Conservation (phyloP, 2,113 vertebrate genomes). For the Thryonomys swinderianus region DNA sequence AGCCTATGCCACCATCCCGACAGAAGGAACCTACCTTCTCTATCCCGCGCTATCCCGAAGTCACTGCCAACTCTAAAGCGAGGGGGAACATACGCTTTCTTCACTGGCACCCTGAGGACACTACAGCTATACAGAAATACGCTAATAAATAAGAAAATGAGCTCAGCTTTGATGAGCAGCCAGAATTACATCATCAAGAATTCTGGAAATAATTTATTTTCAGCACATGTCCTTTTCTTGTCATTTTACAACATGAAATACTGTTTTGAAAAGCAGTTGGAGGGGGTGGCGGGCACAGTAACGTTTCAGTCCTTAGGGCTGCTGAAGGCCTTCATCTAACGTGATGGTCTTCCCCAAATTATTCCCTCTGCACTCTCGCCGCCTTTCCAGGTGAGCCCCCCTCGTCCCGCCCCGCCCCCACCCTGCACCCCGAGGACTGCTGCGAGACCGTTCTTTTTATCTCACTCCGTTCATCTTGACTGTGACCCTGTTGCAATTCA, state of each 20-base stretch:
- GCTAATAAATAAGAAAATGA: not conserved
- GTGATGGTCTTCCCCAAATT: not conserved
- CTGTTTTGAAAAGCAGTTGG: not conserved
- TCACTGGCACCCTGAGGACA: not conserved
- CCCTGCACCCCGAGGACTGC: not conserved
- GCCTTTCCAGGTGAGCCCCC: not conserved
- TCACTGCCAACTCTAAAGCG: not conserved
- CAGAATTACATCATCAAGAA: not conserved
- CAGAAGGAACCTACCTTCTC: not conserved
- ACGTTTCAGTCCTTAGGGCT: not conserved
- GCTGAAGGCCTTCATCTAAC: not conserved
- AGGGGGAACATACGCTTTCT: not conserved
- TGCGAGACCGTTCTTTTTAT: not conserved
- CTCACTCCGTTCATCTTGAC: not conserved
- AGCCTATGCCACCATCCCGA: too few species aligned
- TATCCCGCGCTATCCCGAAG: too few species aligned
- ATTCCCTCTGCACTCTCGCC: not conserved
- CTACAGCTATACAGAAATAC: not conserved
- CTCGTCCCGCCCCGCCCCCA: fast-evolving
- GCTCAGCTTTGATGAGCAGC: not conserved
- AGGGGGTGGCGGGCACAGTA: not conserved
- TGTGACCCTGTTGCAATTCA: not conserved
- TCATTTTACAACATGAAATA: conserved; percentile 25
- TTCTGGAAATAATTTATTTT: conserved; percentile 6
- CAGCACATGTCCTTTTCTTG: not conserved